phyloP scores from a whole-genome alignment of 2,888 invertebrate genomes.

The Napeogenes sylphis region DNA sequence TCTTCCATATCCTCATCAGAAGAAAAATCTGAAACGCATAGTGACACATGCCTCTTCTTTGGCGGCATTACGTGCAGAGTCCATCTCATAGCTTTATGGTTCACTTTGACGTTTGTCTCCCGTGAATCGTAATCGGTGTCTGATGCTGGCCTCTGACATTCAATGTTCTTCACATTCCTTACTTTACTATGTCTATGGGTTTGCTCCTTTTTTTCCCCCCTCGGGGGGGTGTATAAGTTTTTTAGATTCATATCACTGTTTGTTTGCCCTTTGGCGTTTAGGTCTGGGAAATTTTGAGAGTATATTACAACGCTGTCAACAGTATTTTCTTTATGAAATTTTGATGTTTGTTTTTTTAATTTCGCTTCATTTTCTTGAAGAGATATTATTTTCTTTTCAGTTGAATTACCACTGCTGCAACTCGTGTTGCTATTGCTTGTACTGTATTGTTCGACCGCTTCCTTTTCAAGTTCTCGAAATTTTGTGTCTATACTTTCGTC shows the following conservation, averaged over 20 bases:
- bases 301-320: conserved; percentile 69
- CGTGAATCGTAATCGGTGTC: conserved; percentile 67
- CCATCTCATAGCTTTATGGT: conserved; percentile 62
- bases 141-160: conserved; percentile 61
- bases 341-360: conserved; percentile 49
- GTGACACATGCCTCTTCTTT: conserved; percentile 62
- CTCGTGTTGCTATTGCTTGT: conserved; percentile 71
- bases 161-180: conserved; percentile 49
- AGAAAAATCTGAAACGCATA: conserved; percentile 65
- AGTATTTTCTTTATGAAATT: conserved; percentile 66
- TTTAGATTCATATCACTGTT: conserved; percentile 71
- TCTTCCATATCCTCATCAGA: conserved; percentile 64
- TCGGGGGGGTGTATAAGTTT: conserved; percentile 75
- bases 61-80: conserved; percentile 59
- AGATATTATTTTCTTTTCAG: conserved; percentile 51
- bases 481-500: conserved; percentile 78
- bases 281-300: conserved; percentile 71
- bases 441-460: conserved; percentile 82
- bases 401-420: conserved; percentile 66
- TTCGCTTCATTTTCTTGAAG: conserved; percentile 46
- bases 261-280: conserved; percentile 55
- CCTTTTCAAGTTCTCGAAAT: conserved; percentile 80
- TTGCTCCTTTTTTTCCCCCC: conserved; percentile 74
- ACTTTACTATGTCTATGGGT: conserved; percentile 54
- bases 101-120: conserved; percentile 42